These are phyloP conservation scores for Dolichomitus sp. DNA, from an alignment of 2,888 invertebrate species.

Conservation along the genomic window DNA sequence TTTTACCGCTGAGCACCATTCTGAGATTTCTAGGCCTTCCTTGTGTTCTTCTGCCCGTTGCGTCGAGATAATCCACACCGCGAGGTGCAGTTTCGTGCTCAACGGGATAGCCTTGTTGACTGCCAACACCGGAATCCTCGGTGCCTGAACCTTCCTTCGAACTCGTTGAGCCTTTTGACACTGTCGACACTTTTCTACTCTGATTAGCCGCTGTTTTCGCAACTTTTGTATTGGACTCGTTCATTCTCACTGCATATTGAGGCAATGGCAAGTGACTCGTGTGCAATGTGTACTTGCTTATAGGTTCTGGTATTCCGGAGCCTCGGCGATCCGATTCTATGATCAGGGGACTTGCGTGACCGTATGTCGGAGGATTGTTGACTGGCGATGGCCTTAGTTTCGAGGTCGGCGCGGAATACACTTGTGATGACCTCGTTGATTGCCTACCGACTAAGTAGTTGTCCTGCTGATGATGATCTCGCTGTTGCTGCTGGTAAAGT, in stretches of 20 bases:
- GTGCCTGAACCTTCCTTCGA: constrained; percentile 89
- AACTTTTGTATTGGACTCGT: constrained; percentile 89
- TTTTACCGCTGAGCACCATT: constrained; percentile 91
- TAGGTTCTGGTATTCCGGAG: constrained; percentile 80
- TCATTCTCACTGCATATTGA: constrained; percentile 89
- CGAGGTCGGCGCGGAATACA: constrained; percentile 83
- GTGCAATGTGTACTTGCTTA: constrained; percentile 89
- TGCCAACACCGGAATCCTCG: constrained; percentile 90
- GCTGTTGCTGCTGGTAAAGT: constrained; percentile 35
- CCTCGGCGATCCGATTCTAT: constrained; percentile 67
- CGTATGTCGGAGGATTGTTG: constrained; percentile 82
- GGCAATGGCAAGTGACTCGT: constrained; percentile 92
- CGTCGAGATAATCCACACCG: constrained; percentile 83
- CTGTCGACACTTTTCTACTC: constrained; percentile 88
- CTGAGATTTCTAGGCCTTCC: constrained; percentile 91
- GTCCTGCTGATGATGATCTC: constrained; percentile 63
- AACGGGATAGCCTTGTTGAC: constrained; percentile 80
- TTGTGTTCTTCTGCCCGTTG: constrained; percentile 74
- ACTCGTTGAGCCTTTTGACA: constrained; percentile 86
- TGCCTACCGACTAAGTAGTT: constrained; percentile 70
- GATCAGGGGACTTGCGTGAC: constrained; percentile 46
- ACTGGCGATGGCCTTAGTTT: constrained; percentile 85
- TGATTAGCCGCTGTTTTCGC: constrained; percentile 92
- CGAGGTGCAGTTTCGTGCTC: constrained; percentile 79
- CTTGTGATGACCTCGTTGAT: constrained; percentile 62